Evolutionary conservation across 2,113 vertebrate species (phyloP).

Genomic region (Chaetops frenatus): DNA sequence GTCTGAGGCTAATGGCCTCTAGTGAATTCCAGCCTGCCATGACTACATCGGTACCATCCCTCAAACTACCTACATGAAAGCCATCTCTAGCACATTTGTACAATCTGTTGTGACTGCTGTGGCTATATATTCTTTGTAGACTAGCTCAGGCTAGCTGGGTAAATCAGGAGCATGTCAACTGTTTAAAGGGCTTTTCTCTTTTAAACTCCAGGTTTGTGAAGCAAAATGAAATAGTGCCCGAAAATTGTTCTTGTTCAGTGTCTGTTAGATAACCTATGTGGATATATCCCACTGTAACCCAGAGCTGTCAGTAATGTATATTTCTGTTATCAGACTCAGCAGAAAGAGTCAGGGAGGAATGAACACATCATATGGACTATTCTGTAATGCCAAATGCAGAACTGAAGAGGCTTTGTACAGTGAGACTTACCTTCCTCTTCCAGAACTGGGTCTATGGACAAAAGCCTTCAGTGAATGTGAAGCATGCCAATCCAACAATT

Average conservation of each 20-base stretch:
- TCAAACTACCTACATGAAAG: not conserved
- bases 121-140: not conserved
- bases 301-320: not conserved
- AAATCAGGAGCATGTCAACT: not conserved
- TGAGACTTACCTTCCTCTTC: not conserved
- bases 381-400: not conserved
- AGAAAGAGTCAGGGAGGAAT: constrained; percentile 2
- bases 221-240: not conserved
- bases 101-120: not conserved
- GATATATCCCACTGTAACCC: not conserved
- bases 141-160: not conserved
- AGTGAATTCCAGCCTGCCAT: not conserved
- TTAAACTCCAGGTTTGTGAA: not conserved
- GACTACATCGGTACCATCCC: not conserved
- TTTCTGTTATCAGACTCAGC: constrained; percentile 27
- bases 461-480: not conserved
- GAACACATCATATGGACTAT: not conserved
- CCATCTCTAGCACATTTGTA: not conserved
- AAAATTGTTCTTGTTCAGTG: not conserved
- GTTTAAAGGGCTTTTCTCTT: not conserved
- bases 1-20: not conserved
- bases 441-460: not conserved
- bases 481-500: not conserved
- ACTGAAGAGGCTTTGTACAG: not conserved
- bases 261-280: constrained; percentile 5